Percentiles rank a stretch among this genome's conserved stretches.
Conservation (phyloP, 2,888 invertebrate species). For the Phragmatobia fuliginosa region DNA sequence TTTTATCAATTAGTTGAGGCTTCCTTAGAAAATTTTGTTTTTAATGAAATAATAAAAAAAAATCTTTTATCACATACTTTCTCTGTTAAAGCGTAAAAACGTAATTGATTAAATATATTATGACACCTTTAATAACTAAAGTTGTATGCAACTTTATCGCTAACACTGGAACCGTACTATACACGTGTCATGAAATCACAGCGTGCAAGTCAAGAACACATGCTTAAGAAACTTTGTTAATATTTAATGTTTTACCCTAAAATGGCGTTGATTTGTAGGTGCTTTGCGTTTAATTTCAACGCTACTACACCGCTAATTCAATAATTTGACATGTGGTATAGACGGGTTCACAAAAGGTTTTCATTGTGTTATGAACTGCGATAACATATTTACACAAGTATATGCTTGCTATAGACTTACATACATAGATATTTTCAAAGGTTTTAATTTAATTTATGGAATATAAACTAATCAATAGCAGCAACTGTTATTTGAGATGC, state of each 20-base stretch:
- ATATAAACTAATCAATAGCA: neutral
- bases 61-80: no score
- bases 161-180: slow-evolving; percentile 31
- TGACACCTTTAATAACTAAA: neutral
- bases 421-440: no score
- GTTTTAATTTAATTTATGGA: neutral
- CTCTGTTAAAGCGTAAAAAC: neutral
- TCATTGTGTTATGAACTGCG: neutral
- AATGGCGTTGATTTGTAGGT: slow-evolving; percentile 80
- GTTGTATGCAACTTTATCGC: slow-evolving; percentile 32
- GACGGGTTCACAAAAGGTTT: slow-evolving; percentile 38
- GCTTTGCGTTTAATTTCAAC: slow-evolving; percentile 75
- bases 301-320: slow-evolving; percentile 74
- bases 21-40: no score
- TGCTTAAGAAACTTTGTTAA: slow-evolving; percentile 84
- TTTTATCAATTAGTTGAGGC: no score
- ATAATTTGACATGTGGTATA: slow-evolving; percentile 70
- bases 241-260: slow-evolving; percentile 76
- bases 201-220: slow-evolving; percentile 77
- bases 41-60: no score
- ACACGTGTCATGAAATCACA: slow-evolving; percentile 51
- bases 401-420: no score
- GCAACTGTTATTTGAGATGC: neutral
- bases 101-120: no score
- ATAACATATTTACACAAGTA: neutral